Percentiles rank a stretch among this genome's conserved stretches.
Conservation (phyloP, 2,113 vertebrate species). For the Coregonus clupeaformis region DNA sequence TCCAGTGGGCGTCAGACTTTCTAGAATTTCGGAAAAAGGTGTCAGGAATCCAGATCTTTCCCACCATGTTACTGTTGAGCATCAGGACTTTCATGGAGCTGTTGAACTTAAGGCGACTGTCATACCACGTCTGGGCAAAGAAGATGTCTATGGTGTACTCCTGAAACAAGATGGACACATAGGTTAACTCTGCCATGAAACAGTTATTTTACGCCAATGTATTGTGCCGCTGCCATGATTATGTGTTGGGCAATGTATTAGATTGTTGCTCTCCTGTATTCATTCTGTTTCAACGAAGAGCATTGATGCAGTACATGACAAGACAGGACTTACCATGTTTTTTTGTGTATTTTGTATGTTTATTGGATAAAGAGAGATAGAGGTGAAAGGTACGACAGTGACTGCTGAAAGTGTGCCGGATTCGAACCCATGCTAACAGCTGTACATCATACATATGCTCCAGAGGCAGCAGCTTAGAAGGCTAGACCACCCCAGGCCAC, state of each 20-base stretch:
- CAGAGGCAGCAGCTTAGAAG: neutral
- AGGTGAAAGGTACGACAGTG: too few species aligned
- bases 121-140: slow-evolving; percentile 98
- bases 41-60: slow-evolving; percentile 99
- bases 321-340: too few species aligned
- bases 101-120: slow-evolving; percentile 95
- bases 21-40: slow-evolving; percentile 98
- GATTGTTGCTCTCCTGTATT: too few species aligned
- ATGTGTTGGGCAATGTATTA: too few species aligned
- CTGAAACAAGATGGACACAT: neutral
- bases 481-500: too few species aligned
- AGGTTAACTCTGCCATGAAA: too few species aligned
- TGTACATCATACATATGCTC: neutral
- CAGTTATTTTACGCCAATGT: too few species aligned
- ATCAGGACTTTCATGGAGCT: slow-evolving; percentile 94
- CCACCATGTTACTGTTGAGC: slow-evolving; percentile 98
- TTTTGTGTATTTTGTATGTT: too few species aligned
- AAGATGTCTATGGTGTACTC: slow-evolving; percentile 86
- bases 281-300: too few species aligned
- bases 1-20: slow-evolving; percentile 98
- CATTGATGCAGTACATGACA: too few species aligned
- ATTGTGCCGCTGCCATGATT: too few species aligned
- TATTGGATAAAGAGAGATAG: too few species aligned
- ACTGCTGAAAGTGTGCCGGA: neutral
- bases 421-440: neutral